Conservation (phyloP, 2,888 invertebrate species). For the Perithous albicinctus region DNA sequence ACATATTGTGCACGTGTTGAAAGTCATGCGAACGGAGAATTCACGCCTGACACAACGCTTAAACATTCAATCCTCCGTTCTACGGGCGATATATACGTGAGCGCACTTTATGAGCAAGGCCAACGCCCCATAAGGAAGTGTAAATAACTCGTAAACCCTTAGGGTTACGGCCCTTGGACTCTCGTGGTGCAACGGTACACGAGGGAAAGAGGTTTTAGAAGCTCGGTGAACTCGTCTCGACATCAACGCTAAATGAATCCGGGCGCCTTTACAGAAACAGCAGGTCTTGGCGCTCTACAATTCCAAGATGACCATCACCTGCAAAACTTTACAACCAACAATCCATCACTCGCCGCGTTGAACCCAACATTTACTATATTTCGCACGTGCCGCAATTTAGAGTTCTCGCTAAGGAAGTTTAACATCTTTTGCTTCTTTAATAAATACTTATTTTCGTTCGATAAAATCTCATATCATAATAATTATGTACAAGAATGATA, state of each 20-base stretch:
- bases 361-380: constrained; percentile 16
- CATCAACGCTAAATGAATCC: constrained; percentile 58
- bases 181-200: constrained; percentile 15
- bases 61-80: constrained; percentile 25
- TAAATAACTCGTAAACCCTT: constrained; percentile 63
- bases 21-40: constrained; percentile 39
- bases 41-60: constrained; percentile 33
- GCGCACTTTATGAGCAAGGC: constrained; percentile 50
- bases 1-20: background rate
- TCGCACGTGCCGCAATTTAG: constrained; percentile 2
- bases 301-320: constrained; percentile 51
- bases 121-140: constrained; percentile 60
- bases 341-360: constrained; percentile 47
- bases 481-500: too few relatives aligned
- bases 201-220: constrained; percentile 30
- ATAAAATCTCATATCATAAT: background rate
- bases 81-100: constrained; percentile 18
- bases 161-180: constrained; percentile 58
- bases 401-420: background rate
- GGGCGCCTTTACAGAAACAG: constrained; percentile 19
- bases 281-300: constrained; percentile 36
- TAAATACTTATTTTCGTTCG: background rate
- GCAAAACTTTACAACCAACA: constrained; percentile 55
- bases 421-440: background rate
- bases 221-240: constrained; percentile 44